Base-by-base conservation (phyloP, 1,140 invertebrate species). In the Nephotettix cincticeps region DNA sequence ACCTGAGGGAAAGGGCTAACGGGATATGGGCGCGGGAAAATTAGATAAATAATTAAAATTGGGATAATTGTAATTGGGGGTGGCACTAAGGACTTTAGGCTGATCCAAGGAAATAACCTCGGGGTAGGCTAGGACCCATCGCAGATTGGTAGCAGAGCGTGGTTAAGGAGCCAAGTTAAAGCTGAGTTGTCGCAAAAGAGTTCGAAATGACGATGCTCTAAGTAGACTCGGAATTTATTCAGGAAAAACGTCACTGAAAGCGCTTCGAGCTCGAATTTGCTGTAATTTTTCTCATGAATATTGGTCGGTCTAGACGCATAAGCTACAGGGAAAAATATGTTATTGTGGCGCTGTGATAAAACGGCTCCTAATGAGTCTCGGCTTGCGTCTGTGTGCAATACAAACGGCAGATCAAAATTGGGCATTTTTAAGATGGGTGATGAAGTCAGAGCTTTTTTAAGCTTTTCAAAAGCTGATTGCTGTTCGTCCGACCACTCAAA, bases 161-260 rank as follows among this genome's bases (percentile, higher is more conserved):
- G 14, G 14, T 51, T 51, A 3, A 51, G 21, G 21, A 21, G 19
- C 14, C 47, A 51, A 9, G 14, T 17, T 21, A 51, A n/a, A 51
- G 21, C 14, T 14, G 14, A 36, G 36, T 36, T 66, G 21, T 66
- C 64, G 9, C 28, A 36, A 25, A 36, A 66, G 4, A 66, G 40
- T 3, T 66, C 32, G 25, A 66, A 66, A 25, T 30, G 29, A 1
- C 28, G 11, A 43, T 66, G 64, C 64, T 66, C 64, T 43, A 66
- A 23, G 25, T 66, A 66, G 13, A 23, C 30, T 43, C 25, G 17
- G 40, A 66, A 66, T 19, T 40, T 30, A 9, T 66, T 25, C 13
- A 66, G 29, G 13, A 28, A 19, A 25, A 36, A 23, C 11, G 13
- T 66, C 1, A 66, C 25, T 36, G 29, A 27, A 6, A 66, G 30